Base-by-base conservation (phyloP, 1,140 invertebrate species). In the Andrena cerasifolii region DNA sequence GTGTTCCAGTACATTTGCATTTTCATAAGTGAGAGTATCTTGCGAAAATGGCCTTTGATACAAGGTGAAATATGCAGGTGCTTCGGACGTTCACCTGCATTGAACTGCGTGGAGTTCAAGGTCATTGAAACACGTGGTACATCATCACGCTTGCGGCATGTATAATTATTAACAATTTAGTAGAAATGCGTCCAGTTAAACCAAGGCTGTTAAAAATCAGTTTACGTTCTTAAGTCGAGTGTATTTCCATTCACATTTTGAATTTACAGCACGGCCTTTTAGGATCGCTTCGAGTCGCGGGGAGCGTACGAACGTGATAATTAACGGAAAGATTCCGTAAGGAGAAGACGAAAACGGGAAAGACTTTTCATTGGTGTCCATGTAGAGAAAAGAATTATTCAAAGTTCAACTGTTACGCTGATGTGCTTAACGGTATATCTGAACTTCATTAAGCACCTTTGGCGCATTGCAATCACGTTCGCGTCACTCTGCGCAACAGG, bases 11-110 rank as follows among this genome's bases (percentile, higher is more conserved):
- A 12, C 43, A 10, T 61, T n/a, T n/a, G 4, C 14, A 6, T 72
- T 49, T 31, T 49, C 10, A 36, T 28, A n/a, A 59, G 24, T 1
- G 8, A 21, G 31, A 31, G 0, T 40, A 43, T 10, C 3, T 43
- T 36, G 14, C 21, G 33, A 24, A 18, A 45, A 33, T 12, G 14
- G 18, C 61, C 36, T 1, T n/a, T 1, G 3, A 4, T 58, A 12
- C 26, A 56, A 78, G 5, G 21, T 28, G 58, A 72, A 36, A 31
- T 40, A 31, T 36, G 31, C 79, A 84, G 77, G 74, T 79, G 80
- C 70, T 56, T 82, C 16, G 82, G 79, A 61, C 87, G 72, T 85
- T 88, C 84, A 87, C 86, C 86, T 86, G 76, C 47, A 36, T 80
- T 66, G 43, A 66, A 59, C 65, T 66, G 58, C 66, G 62, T 36